These are phyloP conservation scores for Ochropacha duplaris DNA, from an alignment of 2,888 invertebrate species.

Conservation along the genomic window DNA sequence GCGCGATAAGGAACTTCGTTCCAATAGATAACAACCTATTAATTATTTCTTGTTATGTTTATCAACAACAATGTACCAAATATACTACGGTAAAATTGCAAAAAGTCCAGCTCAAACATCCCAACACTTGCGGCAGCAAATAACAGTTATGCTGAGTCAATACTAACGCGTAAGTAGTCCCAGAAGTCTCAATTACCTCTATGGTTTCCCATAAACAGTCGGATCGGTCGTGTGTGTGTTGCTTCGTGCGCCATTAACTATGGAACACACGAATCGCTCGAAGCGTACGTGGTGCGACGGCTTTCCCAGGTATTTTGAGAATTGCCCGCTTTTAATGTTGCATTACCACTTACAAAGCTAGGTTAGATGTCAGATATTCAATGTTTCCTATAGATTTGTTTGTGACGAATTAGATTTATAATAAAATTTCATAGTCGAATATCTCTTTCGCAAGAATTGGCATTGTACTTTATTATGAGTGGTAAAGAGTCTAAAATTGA, in stretches of 20 bases:
- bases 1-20: no score
- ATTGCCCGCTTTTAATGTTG: conserved; percentile 33
- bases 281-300: conserved; percentile 42
- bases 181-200: conserved; percentile 52
- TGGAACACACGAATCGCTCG: conserved; percentile 63
- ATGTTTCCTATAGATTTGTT: background rate
- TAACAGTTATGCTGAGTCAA: conserved; percentile 55
- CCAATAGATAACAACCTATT: no score
- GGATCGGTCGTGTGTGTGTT: conserved; percentile 42
- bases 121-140: conserved; percentile 18
- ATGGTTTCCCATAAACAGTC: conserved; percentile 66
- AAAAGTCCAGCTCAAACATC: conserved; percentile 7
- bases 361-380: background rate
- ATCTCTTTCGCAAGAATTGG: background rate
- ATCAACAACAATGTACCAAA: no score
- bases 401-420: background rate
- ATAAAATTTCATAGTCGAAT: no score
- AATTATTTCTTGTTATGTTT: no score
- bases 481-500: background rate
- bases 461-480: background rate
- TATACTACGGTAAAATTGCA: background rate
- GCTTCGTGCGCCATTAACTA: conserved; percentile 59
- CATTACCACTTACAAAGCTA: background rate
- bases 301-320: conserved; percentile 51
- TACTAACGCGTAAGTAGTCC: conserved; percentile 47